Evolutionary conservation across 2,888 invertebrate species (phyloP).

Genomic region (Eucriotettix oculatus): DNA sequence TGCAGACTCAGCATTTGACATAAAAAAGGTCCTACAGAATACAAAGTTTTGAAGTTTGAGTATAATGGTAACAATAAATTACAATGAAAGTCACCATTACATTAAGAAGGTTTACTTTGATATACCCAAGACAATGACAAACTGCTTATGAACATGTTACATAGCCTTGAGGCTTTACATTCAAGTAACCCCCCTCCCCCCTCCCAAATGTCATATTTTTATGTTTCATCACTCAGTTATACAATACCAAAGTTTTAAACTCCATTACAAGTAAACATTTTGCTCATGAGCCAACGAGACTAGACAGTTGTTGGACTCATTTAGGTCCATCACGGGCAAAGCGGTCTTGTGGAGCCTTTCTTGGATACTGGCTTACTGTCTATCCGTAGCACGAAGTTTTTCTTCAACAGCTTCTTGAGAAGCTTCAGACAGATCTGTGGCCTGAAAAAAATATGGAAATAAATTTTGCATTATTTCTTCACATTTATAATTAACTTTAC

Average conservation of each 20-base stretch:
- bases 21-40: constrained; percentile 11
- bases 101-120: constrained; percentile 5
- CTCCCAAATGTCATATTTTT: constrained; percentile 3
- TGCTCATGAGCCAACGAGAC: constrained; percentile 9
- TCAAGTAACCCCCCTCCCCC: background rate
- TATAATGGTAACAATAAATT: constrained; percentile 1
- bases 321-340: constrained; percentile 7
- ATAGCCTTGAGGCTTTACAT: background rate
- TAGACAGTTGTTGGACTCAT: constrained; percentile 4
- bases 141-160: constrained; percentile 5
- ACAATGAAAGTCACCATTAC: constrained; percentile 3
- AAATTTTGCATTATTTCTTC: background rate
- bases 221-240: constrained; percentile 10
- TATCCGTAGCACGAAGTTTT: constrained; percentile 85
- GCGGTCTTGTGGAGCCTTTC: constrained; percentile 5
- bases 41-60: constrained; percentile 8
- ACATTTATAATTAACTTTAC: background rate
- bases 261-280: constrained; percentile 8
- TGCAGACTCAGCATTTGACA: constrained; percentile 12
- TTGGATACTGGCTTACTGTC: constrained; percentile 41
- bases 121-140: constrained; percentile 8
- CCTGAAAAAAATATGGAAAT: constrained; percentile 29
- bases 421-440: constrained; percentile 87
- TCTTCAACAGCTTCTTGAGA: constrained; percentile 87
- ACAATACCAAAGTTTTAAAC: constrained; percentile 9